These are phyloP conservation scores for Callitettix versicolor DNA, from an alignment of 1,140 invertebrate species.

Conservation along the genomic window DNA sequence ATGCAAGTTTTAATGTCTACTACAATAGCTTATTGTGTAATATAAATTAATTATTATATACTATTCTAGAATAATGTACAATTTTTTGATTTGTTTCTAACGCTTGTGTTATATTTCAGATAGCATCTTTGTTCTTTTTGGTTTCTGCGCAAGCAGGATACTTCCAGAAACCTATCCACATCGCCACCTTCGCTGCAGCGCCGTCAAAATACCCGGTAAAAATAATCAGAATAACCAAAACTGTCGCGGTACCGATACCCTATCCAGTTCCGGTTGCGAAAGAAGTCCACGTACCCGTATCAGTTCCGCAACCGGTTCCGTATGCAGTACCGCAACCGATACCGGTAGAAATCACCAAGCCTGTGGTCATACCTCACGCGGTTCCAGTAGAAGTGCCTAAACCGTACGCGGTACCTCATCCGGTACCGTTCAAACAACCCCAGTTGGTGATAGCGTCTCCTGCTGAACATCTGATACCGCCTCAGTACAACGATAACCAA, in stretches of 20 bases:
- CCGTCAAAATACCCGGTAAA: conserved; percentile 7
- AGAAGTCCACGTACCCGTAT: conserved; percentile 5
- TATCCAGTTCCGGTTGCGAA: conserved; percentile 6
- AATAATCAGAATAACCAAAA: conserved; percentile 13
- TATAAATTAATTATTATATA: too few relatives aligned
- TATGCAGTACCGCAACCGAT: conserved; percentile 13
- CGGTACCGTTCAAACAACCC: background rate
- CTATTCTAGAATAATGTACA: too few relatives aligned
- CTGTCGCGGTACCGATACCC: conserved; percentile 14
- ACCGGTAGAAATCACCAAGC: conserved; percentile 11
- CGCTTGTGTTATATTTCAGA: background rate
- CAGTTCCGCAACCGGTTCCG: conserved; percentile 12
- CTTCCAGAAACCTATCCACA: background rate
- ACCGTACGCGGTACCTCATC: conserved; percentile 7
- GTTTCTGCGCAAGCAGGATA: too few relatives aligned
- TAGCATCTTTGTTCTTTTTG: background rate
- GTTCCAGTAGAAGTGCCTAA: conserved; percentile 4
- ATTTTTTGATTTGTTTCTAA: too few relatives aligned
- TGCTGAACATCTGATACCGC: background rate
- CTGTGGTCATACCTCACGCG: conserved; percentile 6
- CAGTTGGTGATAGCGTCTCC: background rate
- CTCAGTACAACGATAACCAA: background rate
- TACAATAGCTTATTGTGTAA: too few relatives aligned
- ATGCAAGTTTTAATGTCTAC: too few relatives aligned
- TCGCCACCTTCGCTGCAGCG: conserved; percentile 1